These are phyloP conservation scores for Alviniconcha strummeri DNA, from an alignment of 2,888 invertebrate genomes.

Conservation along the genomic window DNA sequence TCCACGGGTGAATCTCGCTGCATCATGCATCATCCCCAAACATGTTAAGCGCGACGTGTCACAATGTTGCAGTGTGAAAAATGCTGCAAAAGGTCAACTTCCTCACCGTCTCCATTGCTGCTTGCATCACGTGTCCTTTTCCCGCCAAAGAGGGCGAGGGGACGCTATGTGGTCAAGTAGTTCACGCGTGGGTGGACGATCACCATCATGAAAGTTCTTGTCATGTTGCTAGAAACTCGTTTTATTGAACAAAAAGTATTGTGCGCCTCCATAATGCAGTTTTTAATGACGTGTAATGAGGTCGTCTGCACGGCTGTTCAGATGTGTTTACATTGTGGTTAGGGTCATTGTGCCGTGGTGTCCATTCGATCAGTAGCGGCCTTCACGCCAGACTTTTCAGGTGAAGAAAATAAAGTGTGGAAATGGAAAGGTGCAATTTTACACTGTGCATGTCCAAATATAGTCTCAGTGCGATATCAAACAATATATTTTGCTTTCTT, in stretches of 20 bases:
- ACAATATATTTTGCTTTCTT: neutral
- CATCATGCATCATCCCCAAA: no score
- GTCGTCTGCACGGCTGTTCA: no score
- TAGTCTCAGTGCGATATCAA: no score
- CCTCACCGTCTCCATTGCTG: slow-evolving; percentile 33
- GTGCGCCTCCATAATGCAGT: no score
- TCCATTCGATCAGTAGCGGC: no score
- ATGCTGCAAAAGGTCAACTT: neutral
- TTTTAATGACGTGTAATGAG: no score
- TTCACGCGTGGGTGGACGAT: slow-evolving; percentile 20
- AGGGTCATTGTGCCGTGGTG: no score
- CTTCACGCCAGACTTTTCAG: no score
- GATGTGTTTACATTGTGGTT: neutral
- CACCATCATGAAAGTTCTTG: neutral
- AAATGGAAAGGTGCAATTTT: no score
- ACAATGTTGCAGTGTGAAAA: neutral
- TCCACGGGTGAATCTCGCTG: no score
- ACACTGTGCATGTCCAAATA: no score
- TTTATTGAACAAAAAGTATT: neutral
- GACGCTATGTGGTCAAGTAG: slow-evolving; percentile 19
- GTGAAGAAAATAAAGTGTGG: no score
- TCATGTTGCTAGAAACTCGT: neutral
- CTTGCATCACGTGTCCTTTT: slow-evolving; percentile 35
- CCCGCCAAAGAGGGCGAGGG: slow-evolving; percentile 27
- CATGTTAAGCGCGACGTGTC: neutral